Base-by-base conservation (phyloP, 2,888 invertebrate species). In the Lypha dubia region DNA sequence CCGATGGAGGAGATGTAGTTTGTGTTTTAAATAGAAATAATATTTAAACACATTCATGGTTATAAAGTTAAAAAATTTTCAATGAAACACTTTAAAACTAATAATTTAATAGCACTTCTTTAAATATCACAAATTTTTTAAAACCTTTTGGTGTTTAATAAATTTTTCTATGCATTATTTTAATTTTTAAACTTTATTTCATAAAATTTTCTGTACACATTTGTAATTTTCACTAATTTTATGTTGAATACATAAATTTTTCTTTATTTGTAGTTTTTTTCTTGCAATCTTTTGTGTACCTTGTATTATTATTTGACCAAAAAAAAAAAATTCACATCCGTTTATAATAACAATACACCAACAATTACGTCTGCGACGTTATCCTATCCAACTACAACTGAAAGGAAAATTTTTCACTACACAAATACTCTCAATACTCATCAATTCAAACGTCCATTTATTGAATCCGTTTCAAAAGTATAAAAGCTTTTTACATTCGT, bases 331-430 rank as follows among this genome's bases (percentile, higher is more conserved):
- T 74, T 79, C 77, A 86, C 77, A 84, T 79, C 76, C 75, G 76
- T 58, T 70, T 86, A 75, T 24, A 62, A 38, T 49, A 65, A 63
- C 53, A 65, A 56, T 32, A 51, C 74, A 62, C 90, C 88, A 85
- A 63, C 53, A 67, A 76, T 67, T 63, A 81, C 87, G 91, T 90
- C 91, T 89, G 86, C 89, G 88, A 88, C 88, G 90, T 89, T 91
- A 89, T 89, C 91, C 91, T 91, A 91, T 90, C 90, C 91, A 91
- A 90, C 91, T 91, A 91, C 91, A 91, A 91, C 91, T 91, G 91
- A 91, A 89, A 84, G 73, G 87, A 87, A 87, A 88, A 85, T 86
- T 87, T 87, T 75, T 60, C 75, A 73, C 58, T 71, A 35, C 20
- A 56, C 63, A 56, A 76, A 58, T 46, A 22, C 79, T 83, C 83